These are phyloP conservation scores for Ptychoptera albimana DNA, from an alignment of 2,888 invertebrate species.

Conservation along the genomic window DNA sequence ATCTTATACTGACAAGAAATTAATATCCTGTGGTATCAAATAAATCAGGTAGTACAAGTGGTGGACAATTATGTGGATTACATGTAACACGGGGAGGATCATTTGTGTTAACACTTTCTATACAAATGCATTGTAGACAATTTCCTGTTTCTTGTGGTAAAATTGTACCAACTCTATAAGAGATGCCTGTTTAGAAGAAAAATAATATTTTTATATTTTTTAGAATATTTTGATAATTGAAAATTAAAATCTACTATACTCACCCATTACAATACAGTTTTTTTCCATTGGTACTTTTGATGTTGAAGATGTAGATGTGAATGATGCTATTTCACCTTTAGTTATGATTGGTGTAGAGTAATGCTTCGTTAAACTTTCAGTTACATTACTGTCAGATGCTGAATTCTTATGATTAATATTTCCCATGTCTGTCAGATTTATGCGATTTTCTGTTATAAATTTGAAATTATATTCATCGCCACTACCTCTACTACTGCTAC, in stretches of 20 bases:
- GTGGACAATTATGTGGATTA: constrained; percentile 31
- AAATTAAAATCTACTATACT: constrained; percentile 11
- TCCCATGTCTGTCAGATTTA: not conserved
- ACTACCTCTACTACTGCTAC: constrained; percentile 4
- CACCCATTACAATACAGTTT: constrained; percentile 34
- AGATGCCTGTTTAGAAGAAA: constrained; percentile 33
- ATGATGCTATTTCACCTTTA: too few relatives aligned
- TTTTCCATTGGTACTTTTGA: constrained; percentile 14
- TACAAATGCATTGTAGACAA: constrained; percentile 53
- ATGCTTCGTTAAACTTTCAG: not conserved
- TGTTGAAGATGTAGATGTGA: constrained; percentile 9
- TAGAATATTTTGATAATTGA: not conserved
- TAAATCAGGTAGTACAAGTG: constrained; percentile 27
- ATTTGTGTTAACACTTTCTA: constrained; percentile 31
- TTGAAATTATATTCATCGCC: not conserved
- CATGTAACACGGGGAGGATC: constrained; percentile 30
- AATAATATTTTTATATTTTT: constrained; percentile 1
- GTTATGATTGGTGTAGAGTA: not conserved
- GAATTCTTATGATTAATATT: not conserved
- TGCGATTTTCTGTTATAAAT: not conserved
- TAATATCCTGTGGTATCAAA: constrained; percentile 31
- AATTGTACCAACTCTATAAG: constrained; percentile 46
- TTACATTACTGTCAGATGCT: not conserved
- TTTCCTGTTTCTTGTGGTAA: constrained; percentile 53
- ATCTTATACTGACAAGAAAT: constrained; percentile 6